phyloP scores from a whole-genome alignment of 2,797 vertebrate species.

The Spondyliosoma cantharus region DNA sequence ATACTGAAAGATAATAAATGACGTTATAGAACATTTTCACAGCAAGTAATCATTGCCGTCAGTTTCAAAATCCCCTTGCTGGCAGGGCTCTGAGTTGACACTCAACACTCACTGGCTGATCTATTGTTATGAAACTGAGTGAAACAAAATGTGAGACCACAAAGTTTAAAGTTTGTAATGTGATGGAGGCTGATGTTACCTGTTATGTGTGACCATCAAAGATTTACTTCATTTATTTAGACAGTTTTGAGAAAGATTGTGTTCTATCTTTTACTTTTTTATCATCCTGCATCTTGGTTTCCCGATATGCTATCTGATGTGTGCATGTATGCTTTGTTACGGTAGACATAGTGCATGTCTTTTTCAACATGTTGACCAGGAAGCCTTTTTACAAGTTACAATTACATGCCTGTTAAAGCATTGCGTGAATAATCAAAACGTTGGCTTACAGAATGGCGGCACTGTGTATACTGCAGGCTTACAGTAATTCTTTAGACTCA shows the following conservation, averaged over 20 bases:
- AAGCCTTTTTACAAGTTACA: constrained; percentile 30
- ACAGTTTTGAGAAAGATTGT: background rate
- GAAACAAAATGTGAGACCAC: constrained; percentile 34
- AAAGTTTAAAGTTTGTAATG: constrained; percentile 13
- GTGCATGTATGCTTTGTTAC: constrained; percentile 9
- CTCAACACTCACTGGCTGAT: constrained; percentile 8
- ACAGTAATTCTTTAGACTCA: constrained; percentile 36
- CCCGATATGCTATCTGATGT: constrained; percentile 2
- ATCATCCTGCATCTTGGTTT: background rate
- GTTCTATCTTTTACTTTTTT: constrained; percentile 8
- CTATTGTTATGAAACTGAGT: constrained; percentile 3
- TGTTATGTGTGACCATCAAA: constrained; percentile 3
- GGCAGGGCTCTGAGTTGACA: background rate
- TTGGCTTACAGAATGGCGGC: constrained; percentile 32
- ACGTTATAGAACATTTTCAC: background rate
- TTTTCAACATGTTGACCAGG: constrained; percentile 52
- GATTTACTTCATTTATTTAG: constrained; percentile 4
- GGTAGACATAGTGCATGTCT: constrained; percentile 13
- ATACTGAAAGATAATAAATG: background rate
- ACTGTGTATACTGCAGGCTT: constrained; percentile 38
- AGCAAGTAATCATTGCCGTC: background rate
- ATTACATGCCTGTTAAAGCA: constrained; percentile 48
- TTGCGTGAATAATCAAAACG: constrained; percentile 49
- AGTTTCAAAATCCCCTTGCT: background rate
- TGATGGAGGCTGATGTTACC: constrained; percentile 8